Base-by-base conservation (phyloP, 2,888 invertebrate genomes). In the Hecatera dysodea region DNA sequence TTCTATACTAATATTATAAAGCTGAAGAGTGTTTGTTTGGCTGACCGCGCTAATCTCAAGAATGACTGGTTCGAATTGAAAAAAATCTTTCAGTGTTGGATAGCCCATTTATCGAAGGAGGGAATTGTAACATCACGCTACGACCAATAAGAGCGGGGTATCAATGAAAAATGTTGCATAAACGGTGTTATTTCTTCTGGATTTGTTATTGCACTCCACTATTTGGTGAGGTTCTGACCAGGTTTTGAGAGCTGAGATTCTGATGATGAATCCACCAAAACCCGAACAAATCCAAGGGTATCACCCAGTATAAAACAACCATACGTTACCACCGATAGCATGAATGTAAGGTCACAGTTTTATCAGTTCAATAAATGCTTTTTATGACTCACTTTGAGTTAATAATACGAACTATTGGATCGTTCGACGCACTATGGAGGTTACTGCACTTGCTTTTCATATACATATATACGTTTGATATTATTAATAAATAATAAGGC, bases 321-420 rank as follows among this genome's bases (percentile, higher is more conserved):
- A 50, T 74, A 66, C 27, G n/a, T 77, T 74, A 42, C 50, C 4
- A 55, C 62, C 76, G 75, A 76, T 76, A 76, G 12, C 29, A 36
- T 39, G 53, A 42, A 22, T 77, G 60, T 55, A 67, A 79, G 71
- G 67, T 74, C 63, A 71, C 29, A 63, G 24, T 78, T 79, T 75
- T 82, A 80, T 75, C 80, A 82, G 80, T 79, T 64, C 82, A 79
- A 74, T 79, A 81, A 64, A 82, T 66, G 60, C 46, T 56, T 82
- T 80, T 82, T 72, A 80, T 80, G 70, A 75, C 22, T 68, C 71
- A 75, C 27, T 12, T n/a, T 19, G 42, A 42, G 67, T 67, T 74
- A 65, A 67, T 76, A 69, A 62, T 50, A 79, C 74, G 19, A 59
- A 29, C 42, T 73, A 79, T 74, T 72, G 73, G 15, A 24, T 44